A percentile compares a stretch with the other conserved stretches of the same genome.
phyloP scores from a whole-genome alignment of 2,888 invertebrate genomes.

The Andrena bucephala region DNA sequence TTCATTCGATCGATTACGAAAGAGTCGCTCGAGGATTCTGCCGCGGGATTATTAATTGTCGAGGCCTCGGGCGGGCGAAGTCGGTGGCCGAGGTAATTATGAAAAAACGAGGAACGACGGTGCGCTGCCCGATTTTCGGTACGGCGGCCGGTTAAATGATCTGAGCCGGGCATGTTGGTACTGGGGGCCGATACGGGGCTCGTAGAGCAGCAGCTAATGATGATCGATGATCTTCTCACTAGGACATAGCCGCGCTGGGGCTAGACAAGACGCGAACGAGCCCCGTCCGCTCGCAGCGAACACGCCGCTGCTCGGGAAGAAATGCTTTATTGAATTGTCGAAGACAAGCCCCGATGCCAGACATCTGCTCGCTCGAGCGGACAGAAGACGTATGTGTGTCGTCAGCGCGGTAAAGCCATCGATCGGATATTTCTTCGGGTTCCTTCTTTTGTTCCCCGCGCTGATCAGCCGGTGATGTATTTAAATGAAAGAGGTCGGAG shows the following conservation, averaged over 20 bases:
- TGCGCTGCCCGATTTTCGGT: constrained; percentile 39
- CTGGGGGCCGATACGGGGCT: constrained; percentile 29
- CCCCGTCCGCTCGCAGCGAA: constrained; percentile 32
- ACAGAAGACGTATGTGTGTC: constrained; percentile 54
- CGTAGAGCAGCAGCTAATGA: constrained; percentile 72
- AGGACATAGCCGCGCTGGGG: constrained; percentile 54
- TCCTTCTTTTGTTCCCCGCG: constrained; percentile 27
- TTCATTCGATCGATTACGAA: constrained; percentile 13
- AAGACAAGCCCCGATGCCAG: constrained; percentile 53
- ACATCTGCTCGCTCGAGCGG: constrained; percentile 49
- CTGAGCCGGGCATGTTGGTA: constrained; percentile 30
- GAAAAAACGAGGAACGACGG: constrained; percentile 7
- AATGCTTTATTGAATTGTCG: constrained; percentile 68
- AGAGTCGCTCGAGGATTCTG: constrained; percentile 2
- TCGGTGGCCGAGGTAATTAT: constrained; percentile 18
- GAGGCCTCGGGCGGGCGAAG: not conserved
- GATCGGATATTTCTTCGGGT: constrained; percentile 45
- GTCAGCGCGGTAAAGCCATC: constrained; percentile 46
- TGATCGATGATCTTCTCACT: constrained; percentile 76
- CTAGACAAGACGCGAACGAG: constrained; percentile 49
- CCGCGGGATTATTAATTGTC: constrained; percentile 37
- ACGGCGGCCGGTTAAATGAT: constrained; percentile 56
- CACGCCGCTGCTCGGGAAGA: constrained; percentile 46
- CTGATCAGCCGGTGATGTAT: constrained; percentile 41
- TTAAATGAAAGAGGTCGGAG: constrained; percentile 32